A percentile compares a stretch with the other conserved stretches of the same genome.
These are phyloP conservation scores for Trichogramma evanescens DNA, from an alignment of 2,888 invertebrate species.

Conservation along the genomic window DNA sequence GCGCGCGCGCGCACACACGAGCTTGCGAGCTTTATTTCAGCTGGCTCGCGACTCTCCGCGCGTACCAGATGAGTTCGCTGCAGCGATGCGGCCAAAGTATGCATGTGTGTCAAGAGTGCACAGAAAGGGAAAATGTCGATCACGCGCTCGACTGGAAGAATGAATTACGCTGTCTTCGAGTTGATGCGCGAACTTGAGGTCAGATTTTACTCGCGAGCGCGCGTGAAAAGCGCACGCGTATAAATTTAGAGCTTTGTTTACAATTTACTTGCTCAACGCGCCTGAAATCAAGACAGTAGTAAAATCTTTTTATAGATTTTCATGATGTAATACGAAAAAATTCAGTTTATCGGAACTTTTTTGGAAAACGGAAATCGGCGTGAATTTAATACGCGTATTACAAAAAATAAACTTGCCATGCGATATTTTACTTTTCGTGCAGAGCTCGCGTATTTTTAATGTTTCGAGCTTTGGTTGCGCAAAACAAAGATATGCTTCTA, in stretches of 20 bases:
- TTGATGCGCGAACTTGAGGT: not conserved
- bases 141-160: not conserved
- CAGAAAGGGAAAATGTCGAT: not conserved
- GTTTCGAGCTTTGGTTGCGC: no score
- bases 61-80: not conserved
- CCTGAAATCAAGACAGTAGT: no score
- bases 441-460: no score
- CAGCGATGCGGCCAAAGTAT: not conserved
- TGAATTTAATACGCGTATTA: no score
- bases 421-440: no score
- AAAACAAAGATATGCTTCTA: no score
- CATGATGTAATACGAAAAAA: no score
- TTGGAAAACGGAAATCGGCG: no score
- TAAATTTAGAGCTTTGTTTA: constrained; percentile 21
- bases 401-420: no score
- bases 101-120: not conserved
- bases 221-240: not conserved
- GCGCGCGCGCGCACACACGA: no score
- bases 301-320: no score
- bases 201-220: not conserved
- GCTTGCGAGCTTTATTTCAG: not conserved
- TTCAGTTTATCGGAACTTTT: no score
- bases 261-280: constrained; percentile 2
- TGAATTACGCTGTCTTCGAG: not conserved
- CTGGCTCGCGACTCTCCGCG: constrained; percentile 2